Percentiles rank a stretch among this genome's conserved stretches.
Evolutionary conservation across 2,113 vertebrate genomes (phyloP).

Genomic region (Gymnocephalus cernua): DNA sequence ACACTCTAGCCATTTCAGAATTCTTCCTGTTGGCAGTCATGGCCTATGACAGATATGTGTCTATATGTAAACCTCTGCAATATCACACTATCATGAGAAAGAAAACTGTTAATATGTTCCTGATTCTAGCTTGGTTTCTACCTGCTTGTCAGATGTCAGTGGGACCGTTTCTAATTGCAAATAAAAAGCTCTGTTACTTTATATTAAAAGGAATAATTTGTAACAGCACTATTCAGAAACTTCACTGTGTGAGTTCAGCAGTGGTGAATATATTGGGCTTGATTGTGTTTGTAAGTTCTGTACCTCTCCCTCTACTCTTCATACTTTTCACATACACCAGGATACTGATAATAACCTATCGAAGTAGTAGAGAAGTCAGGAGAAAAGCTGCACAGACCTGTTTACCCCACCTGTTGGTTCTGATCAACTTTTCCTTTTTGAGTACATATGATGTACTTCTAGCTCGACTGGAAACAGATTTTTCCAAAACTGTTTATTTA

Average conservation of each 20-base stretch:
- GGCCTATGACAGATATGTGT: constrained; percentile 49
- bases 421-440: constrained; percentile 18
- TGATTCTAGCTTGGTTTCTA: constrained; percentile 45
- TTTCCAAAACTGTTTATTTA: constrained; percentile 31
- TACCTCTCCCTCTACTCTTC: constrained; percentile 12
- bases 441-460: constrained; percentile 12
- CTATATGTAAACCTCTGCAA: constrained; percentile 42
- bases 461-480: neutral
- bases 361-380: constrained; percentile 8
- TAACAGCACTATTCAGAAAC: constrained; percentile 11
- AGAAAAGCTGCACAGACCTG: constrained; percentile 56
- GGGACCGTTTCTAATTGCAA: accelerated
- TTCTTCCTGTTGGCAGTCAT: constrained; percentile 12
- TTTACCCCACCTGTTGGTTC: constrained; percentile 41
- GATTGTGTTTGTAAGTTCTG: accelerated
- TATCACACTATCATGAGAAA: constrained; percentile 28
- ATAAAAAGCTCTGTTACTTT: neutral
- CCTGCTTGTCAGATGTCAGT: constrained; percentile 1
- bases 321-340: constrained; percentile 53
- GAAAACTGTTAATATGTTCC: neutral
- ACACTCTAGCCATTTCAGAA: neutral
- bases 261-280: neutral
- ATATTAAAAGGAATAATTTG: constrained; percentile 8
- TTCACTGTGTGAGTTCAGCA: neutral
- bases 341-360: constrained; percentile 25